These are phyloP conservation scores for Eilema depressum DNA, from an alignment of 2,888 invertebrate species.

Conservation along the genomic window DNA sequence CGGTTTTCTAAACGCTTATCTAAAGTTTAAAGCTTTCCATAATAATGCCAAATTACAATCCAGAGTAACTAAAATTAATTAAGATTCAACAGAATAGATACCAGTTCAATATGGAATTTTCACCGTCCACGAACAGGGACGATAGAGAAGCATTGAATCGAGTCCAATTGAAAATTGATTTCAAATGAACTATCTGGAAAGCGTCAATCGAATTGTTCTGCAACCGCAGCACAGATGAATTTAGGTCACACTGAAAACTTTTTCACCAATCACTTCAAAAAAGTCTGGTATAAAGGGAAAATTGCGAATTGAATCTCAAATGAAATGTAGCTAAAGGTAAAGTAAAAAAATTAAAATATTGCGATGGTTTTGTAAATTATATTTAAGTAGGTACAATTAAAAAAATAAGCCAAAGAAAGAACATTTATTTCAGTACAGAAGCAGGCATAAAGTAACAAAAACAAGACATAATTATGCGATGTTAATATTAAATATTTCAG, in stretches of 20 bases:
- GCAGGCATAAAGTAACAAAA: slow-evolving; percentile 7
- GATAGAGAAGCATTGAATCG: background rate
- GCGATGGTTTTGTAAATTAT: background rate
- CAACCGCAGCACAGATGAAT: background rate
- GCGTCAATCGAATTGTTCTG: background rate
- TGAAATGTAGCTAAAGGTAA: slow-evolving; percentile 3
- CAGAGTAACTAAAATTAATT: background rate
- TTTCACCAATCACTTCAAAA: background rate
- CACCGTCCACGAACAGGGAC: background rate
- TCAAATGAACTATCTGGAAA: background rate
- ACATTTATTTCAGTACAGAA: slow-evolving; percentile 1
- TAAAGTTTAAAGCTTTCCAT: too few relatives aligned
- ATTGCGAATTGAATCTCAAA: background rate
- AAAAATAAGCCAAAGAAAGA: slow-evolving; percentile 1
- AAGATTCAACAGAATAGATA: background rate
- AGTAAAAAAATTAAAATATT: background rate
- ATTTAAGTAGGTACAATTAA: background rate
- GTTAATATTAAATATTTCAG: background rate
- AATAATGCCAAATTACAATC: background rate
- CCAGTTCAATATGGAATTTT: background rate
- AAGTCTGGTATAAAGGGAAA: background rate
- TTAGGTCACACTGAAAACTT: slow-evolving; percentile 4
- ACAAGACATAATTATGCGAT: background rate
- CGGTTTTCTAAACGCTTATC: too few relatives aligned
- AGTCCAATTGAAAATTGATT: background rate